phyloP scores from a whole-genome alignment of 2,888 invertebrate species.

The Pseudococcus longispinus region DNA sequence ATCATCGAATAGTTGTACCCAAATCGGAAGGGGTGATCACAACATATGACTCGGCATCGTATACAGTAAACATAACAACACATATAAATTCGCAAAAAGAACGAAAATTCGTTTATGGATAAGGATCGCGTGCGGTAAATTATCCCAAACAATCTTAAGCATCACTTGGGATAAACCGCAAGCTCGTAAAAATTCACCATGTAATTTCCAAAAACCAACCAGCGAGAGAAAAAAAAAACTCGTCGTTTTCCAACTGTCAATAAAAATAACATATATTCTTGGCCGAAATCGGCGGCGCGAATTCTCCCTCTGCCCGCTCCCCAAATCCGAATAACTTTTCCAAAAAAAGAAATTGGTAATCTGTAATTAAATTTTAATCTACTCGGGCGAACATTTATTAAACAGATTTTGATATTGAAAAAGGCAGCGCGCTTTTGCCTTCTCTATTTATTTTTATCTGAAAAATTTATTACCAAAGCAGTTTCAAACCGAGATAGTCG shows the following conservation, averaged over 20 bases:
- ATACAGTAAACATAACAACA: background rate
- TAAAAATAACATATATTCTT: background rate
- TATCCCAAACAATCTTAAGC: background rate
- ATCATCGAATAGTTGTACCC: background rate
- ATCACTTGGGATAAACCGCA: conserved; percentile 4
- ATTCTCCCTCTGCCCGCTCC: background rate
- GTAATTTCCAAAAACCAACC: background rate
- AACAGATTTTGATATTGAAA: conserved; percentile 40
- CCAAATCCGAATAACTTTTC: background rate
- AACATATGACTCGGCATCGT: background rate
- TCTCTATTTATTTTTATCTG: conserved; percentile 49
- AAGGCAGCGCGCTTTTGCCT: conserved; percentile 35
- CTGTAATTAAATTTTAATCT: conserved; percentile 45
- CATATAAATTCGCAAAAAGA: background rate
- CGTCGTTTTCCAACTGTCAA: background rate
- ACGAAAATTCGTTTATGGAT: background rate
- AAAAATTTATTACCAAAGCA: conserved; percentile 48
- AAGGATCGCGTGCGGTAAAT: conserved; percentile 11
- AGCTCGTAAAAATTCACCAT: conserved; percentile 1
- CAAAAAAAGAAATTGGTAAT: conserved; percentile 25
- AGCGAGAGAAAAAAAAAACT: background rate
- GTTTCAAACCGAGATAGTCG: conserved; percentile 35
- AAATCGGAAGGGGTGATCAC: background rate
- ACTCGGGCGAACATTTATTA: conserved; percentile 25
- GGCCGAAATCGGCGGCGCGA: background rate